phyloP scores from a whole-genome alignment of 2,888 invertebrate species.

The Mesorhabditis spiculigera region DNA sequence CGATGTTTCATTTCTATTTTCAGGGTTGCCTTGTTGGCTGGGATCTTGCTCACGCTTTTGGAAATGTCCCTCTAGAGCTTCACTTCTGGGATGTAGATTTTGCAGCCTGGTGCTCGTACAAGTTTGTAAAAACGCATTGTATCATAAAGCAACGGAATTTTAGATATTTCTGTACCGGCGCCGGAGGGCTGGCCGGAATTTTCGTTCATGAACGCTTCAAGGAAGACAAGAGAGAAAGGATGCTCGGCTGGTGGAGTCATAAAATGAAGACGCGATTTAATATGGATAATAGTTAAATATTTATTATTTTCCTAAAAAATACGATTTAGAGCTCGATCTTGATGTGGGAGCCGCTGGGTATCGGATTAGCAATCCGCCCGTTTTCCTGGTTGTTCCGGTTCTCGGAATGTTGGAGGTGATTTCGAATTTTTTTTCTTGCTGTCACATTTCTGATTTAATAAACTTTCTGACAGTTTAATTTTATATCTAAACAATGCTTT shows the following conservation, averaged over 20 bases:
- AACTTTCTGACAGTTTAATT: too few species aligned
- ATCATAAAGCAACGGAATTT: background rate
- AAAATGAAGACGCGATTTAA: slow-evolving; percentile 62
- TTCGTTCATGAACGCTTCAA: slow-evolving; percentile 62
- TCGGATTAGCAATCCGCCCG: slow-evolving; percentile 65
- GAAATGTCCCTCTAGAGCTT: slow-evolving; percentile 65
- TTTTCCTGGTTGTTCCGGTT: slow-evolving; percentile 62
- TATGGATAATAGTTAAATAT: slow-evolving; percentile 59
- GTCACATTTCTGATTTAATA: too few species aligned
- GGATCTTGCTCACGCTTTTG: slow-evolving; percentile 67
- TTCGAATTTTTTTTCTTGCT: too few species aligned
- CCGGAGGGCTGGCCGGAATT: slow-evolving; percentile 63
- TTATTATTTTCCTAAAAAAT: too few species aligned
- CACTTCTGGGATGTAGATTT: slow-evolving; percentile 68
- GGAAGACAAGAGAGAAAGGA: slow-evolving; percentile 59
- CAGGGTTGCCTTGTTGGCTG: slow-evolving; percentile 67
- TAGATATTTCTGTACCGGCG: background rate
- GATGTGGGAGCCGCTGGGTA: slow-evolving; percentile 63
- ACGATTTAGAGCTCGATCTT: slow-evolving; percentile 60
- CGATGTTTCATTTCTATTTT: too few species aligned
- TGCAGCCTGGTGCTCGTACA: slow-evolving; percentile 67
- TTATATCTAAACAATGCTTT: too few species aligned
- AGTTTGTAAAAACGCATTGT: slow-evolving; percentile 35
- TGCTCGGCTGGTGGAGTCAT: slow-evolving; percentile 68
- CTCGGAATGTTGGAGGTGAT: slow-evolving; percentile 62